Conservation (phyloP, 2,797 vertebrate genomes). For the Anas bahamensis region DNA sequence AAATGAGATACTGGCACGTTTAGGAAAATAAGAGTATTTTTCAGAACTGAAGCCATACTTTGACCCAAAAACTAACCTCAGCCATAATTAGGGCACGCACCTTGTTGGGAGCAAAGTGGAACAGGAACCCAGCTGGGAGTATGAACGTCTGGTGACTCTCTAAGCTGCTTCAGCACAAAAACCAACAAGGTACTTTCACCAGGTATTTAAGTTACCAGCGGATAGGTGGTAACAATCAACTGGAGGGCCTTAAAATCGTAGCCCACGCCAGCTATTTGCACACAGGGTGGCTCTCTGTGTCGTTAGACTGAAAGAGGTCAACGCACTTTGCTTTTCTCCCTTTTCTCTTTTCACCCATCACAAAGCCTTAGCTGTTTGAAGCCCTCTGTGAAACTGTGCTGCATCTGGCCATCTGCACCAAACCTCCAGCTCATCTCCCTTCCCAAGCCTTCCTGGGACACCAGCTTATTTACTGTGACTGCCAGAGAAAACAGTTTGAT, state of each 20-base stretch:
- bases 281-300: background rate
- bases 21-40: background rate
- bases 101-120: background rate
- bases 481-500: background rate
- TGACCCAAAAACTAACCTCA: background rate
- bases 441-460: background rate
- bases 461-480: background rate
- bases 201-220: background rate
- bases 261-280: background rate
- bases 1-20: background rate
- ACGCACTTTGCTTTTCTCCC: background rate
- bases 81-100: background rate
- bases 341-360: background rate
- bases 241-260: conserved; percentile 30
- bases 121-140: background rate
- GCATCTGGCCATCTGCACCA: fast-evolving
- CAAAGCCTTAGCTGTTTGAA: background rate
- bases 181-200: background rate
- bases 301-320: conserved; percentile 10
- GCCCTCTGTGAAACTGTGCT: background rate
- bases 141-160: background rate
- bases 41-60: background rate
- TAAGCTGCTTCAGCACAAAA: conserved; percentile 18
- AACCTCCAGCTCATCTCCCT: background rate
- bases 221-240: conserved; percentile 15